Evolutionary conservation across 1,140 invertebrate species (phyloP), one percentile per base, ranked within the genome.

Genomic region (Drosophila saltans): DNA sequence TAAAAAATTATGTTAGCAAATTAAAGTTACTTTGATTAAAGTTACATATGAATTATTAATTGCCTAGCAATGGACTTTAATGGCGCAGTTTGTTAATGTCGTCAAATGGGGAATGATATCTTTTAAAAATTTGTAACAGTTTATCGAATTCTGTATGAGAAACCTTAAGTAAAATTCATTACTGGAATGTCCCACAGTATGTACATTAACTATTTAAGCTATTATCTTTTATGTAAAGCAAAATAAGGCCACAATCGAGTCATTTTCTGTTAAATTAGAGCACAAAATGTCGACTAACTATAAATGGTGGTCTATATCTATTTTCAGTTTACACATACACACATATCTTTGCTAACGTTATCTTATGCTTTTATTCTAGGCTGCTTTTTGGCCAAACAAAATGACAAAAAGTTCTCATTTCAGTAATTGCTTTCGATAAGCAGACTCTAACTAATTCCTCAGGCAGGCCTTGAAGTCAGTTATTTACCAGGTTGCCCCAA

Each of bases 401-500:
- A 6, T 7, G 43, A 45, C n/a, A 48, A 48, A 48, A 48, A 9
- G 21, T 48, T 7, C 16, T 26, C 21, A 52, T 52, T 52, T 52
- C 8, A 52, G 45, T 52, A 52, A 52, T 52, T 52, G 7, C 21
- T 26, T 48, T 48, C 7, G 16, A 48, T 48, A 48, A 48, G 45
- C 16, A 48, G 45, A 48, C 45, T 52, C 45, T 52, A 30, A 26
- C 45, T 52, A 26, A 52, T 52, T 26, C 45, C 21, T 26, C 2
- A 52, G 21, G 8, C 45, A 24, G 45, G 45, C 45, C 45, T 52
- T 26, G 24, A 26, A 52, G 45, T 26, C 21, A 52, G 45, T 26
- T 11, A 52, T 21, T 52, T 52, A 52, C 45, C 10, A 52, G 21
- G 45, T 52, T 52, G 45, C 45, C n/a, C 21, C 21, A 52, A 52